Evolutionary conservation across 2,797 vertebrate species (phyloP).

Genomic region (Sylvilagus floridanus): DNA sequence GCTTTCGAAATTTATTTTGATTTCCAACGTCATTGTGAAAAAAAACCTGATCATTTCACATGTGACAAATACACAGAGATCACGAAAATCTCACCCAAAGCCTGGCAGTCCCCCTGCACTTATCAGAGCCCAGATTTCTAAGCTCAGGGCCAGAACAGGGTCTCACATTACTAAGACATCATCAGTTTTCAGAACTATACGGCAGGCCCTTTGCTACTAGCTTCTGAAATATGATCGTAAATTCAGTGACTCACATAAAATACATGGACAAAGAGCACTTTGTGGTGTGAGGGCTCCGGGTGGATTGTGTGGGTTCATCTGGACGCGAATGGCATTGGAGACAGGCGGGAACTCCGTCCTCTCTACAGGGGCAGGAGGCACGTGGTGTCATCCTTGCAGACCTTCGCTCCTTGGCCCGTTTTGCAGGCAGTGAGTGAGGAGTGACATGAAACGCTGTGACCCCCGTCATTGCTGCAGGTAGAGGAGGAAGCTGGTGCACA

Average conservation of each 20-base stretch:
- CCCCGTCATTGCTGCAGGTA: rapidly evolving
- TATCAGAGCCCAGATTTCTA: conserved; percentile 69
- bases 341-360: not conserved
- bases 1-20: not conserved
- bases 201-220: conserved; percentile 64
- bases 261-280: conserved; percentile 78
- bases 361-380: not conserved
- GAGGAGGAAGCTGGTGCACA: no score
- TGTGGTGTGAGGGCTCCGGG: not conserved
- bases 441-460: not conserved
- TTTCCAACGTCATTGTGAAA: not conserved
- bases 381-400: rapidly evolving
- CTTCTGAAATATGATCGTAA: conserved; percentile 79
- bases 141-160: conserved; percentile 63
- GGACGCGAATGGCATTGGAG: conserved; percentile 20
- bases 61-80: conserved; percentile 48
- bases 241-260: conserved; percentile 71
- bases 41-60: not conserved
- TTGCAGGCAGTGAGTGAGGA: not conserved
- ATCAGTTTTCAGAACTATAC: conserved; percentile 68
- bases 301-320: conserved; percentile 7
- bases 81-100: conserved; percentile 61
- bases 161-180: conserved; percentile 69
- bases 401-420: not conserved
- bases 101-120: conserved; percentile 35